phyloP scores from a whole-genome alignment of 2,113 vertebrate genomes.

The Seriola quinqueradiata region DNA sequence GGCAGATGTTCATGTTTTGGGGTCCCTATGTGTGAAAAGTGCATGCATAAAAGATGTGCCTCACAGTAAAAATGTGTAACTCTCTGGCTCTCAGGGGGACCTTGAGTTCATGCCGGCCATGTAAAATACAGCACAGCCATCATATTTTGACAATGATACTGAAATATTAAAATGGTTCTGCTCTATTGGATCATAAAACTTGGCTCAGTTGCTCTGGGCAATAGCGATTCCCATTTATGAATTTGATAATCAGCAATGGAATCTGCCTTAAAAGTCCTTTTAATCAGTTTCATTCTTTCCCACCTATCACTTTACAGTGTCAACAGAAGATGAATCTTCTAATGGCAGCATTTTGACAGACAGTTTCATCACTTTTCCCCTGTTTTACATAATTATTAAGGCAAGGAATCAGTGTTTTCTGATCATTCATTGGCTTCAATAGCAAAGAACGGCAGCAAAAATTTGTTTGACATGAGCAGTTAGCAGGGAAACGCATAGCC shows the following conservation, averaged over 20 bases:
- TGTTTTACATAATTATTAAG: conserved; percentile 38
- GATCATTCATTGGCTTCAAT: neutral
- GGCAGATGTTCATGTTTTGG: conserved; percentile 77
- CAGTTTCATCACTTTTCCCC: neutral
- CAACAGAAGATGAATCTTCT: conserved; percentile 1
- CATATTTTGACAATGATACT: conserved; percentile 66
- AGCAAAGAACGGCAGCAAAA: neutral
- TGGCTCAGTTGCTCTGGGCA: conserved; percentile 14
- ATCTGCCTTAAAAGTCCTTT: neutral
- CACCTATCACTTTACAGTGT: neutral
- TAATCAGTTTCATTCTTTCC: neutral
- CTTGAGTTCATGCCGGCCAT: conserved; percentile 71
- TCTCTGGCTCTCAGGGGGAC: conserved; percentile 44
- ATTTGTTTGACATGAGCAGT: neutral
- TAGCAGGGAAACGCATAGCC: conserved; percentile 13
- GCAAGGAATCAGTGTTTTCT: neutral
- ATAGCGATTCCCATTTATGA: conserved; percentile 31
- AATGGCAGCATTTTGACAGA: neutral
- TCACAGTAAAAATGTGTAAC: conserved; percentile 64
- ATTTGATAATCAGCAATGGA: conserved; percentile 1
- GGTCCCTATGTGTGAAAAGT: conserved; percentile 66
- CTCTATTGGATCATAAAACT: conserved; percentile 48
- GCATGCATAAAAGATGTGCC: conserved; percentile 80
- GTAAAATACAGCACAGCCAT: conserved; percentile 63
- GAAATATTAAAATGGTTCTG: conserved; percentile 62